Evolutionary conservation across 2,797 vertebrate genomes (phyloP).

Genomic region (Pteronotus mesoamericanus): DNA sequence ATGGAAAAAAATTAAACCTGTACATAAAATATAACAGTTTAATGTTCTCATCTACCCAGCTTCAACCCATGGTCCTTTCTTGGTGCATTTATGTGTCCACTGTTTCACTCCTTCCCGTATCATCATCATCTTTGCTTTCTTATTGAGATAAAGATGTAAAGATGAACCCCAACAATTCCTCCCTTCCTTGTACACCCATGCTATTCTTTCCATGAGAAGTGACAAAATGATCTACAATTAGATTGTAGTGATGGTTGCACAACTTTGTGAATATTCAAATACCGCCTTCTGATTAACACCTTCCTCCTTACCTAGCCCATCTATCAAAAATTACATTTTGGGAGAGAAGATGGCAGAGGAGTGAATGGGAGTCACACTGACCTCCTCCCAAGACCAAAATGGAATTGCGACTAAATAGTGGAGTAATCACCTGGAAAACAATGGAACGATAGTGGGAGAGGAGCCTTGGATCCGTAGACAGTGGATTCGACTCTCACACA

Average conservation of each 20-base stretch:
- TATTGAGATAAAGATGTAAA: neutral
- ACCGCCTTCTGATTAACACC: neutral
- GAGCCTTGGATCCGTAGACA: no score
- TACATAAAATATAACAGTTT: neutral
- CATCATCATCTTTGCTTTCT: neutral
- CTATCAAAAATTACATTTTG: neutral
- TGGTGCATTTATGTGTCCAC: neutral
- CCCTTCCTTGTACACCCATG: neutral
- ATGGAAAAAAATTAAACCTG: neutral
- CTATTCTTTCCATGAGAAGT: neutral
- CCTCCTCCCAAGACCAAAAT: no score
- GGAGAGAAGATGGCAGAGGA: no score
- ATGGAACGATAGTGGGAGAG: no score
- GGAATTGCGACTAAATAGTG: no score
- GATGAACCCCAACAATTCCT: neutral
- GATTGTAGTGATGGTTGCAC: neutral
- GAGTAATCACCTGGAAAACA: no score
- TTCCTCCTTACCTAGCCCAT: neutral
- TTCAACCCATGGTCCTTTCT: neutral
- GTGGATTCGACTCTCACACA: no score
- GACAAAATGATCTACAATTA: neutral
- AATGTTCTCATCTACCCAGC: neutral
- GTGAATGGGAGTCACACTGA: no score
- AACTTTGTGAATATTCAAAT: neutral
- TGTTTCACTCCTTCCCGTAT: neutral